Evolutionary conservation across 2,888 invertebrate genomes (phyloP).

Genomic region (Sipunculus nudus): DNA sequence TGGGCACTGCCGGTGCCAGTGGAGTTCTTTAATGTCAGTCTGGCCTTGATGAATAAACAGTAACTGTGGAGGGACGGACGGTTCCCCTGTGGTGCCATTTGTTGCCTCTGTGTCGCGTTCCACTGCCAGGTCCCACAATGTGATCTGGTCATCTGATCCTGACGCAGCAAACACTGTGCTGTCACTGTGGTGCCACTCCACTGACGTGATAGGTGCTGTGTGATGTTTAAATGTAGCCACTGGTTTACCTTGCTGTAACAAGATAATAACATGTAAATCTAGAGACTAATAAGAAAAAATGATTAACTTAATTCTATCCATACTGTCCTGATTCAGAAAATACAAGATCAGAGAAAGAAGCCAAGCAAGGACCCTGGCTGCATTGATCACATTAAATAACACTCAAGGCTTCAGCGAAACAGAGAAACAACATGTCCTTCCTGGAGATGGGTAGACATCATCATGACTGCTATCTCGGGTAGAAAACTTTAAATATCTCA

Average conservation of each 20-base stretch:
- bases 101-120: conserved; percentile 53
- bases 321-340: too few relatives aligned
- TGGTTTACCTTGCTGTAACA: conserved; percentile 72
- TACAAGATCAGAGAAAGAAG: too few relatives aligned
- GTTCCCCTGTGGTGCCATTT: conserved; percentile 39
- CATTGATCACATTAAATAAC: too few relatives aligned
- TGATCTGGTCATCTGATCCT: conserved; percentile 94
- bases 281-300: not conserved
- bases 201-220: conserved; percentile 88
- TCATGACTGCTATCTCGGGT: too few relatives aligned
- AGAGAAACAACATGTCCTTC: too few relatives aligned
- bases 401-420: too few relatives aligned
- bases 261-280: conserved; percentile 1
- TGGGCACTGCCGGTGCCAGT: conserved; percentile 97
- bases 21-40: conserved; percentile 95
- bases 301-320: too few relatives aligned
- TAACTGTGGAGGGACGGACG: conserved; percentile 83
- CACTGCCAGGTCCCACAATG: conserved; percentile 87
- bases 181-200: conserved; percentile 97
- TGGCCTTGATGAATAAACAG: conserved; percentile 98
- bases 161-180: conserved; percentile 91
- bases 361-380: too few relatives aligned
- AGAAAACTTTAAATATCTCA: too few relatives aligned
- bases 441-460: too few relatives aligned
- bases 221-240: conserved; percentile 97